A percentile compares a stretch with the other conserved stretches of the same genome.
phyloP scores from a whole-genome alignment of 2,113 vertebrate species.

The Gymnogyps californianus region DNA sequence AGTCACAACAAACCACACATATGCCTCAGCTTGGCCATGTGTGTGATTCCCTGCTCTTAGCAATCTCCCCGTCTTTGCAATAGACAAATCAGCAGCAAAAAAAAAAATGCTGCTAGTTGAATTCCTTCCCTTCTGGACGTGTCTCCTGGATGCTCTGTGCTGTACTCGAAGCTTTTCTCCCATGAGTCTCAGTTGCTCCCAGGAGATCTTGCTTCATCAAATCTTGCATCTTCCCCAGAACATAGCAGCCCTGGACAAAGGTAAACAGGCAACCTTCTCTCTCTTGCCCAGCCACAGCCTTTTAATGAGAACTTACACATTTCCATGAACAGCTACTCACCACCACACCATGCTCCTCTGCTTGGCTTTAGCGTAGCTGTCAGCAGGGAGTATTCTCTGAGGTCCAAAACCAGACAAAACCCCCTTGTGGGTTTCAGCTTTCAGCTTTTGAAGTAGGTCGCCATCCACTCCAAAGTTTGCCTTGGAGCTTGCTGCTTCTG shows the following conservation, averaged over 20 bases:
- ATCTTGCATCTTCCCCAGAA: neutral
- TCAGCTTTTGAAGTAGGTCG: neutral
- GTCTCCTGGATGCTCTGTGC: neutral
- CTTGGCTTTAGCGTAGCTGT: neutral
- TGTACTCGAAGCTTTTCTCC: neutral
- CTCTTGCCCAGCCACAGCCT: neutral
- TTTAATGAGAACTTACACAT: neutral
- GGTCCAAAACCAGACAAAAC: neutral
- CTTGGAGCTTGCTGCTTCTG: neutral
- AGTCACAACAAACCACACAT: neutral
- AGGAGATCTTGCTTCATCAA: neutral
- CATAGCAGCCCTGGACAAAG: neutral
- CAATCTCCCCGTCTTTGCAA: neutral
- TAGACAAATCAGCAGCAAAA: neutral
- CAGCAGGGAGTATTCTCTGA: neutral
- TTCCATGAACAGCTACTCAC: neutral
- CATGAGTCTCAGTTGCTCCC: neutral
- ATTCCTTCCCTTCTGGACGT: neutral
- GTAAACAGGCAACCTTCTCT: neutral
- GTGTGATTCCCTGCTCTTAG: neutral
- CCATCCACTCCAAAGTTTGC: neutral
- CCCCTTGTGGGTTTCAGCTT: neutral
- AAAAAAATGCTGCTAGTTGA: neutral
- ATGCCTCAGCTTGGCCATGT: neutral
- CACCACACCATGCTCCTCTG: neutral